phyloP scores from a whole-genome alignment of 2,113 vertebrate genomes.

The Sminthopsis crassicaudata region DNA sequence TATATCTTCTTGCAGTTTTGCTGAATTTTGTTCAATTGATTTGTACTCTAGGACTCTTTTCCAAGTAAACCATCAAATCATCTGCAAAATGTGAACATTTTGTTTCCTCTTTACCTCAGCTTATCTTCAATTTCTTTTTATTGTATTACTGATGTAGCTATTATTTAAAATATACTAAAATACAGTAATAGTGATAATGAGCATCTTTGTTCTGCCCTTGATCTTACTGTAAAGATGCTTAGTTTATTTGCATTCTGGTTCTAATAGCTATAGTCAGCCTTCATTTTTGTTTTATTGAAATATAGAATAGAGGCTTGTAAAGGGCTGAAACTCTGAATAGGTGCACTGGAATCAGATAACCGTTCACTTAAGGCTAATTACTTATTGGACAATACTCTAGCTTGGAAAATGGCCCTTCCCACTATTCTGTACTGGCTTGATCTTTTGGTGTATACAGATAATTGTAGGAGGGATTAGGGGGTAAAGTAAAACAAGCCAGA shows the following conservation, averaged over 20 bases:
- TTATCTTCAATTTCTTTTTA: background rate
- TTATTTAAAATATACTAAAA: background rate
- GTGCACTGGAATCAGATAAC: too few species aligned
- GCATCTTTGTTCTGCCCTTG: background rate
- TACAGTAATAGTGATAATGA: background rate
- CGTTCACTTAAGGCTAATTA: too few species aligned
- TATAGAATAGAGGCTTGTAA: background rate
- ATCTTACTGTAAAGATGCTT: background rate
- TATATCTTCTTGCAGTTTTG: background rate
- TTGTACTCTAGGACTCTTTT: background rate
- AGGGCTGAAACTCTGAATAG: too few species aligned
- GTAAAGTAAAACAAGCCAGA: too few species aligned
- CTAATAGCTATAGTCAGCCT: background rate
- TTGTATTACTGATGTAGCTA: background rate
- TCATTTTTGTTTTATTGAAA: background rate
- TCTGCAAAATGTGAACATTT: background rate
- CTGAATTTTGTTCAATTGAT: background rate
- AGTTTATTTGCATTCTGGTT: background rate
- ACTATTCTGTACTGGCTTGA: too few species aligned
- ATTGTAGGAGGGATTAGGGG: too few species aligned
- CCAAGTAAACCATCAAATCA: background rate
- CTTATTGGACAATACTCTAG: too few species aligned
- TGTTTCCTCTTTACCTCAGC: background rate
- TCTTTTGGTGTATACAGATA: too few species aligned
- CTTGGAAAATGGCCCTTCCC: too few species aligned